A percentile compares a stretch with the other conserved stretches of the same genome.
Evolutionary conservation across 2,888 invertebrate species (phyloP).

Genomic region (Elmis aenea): DNA sequence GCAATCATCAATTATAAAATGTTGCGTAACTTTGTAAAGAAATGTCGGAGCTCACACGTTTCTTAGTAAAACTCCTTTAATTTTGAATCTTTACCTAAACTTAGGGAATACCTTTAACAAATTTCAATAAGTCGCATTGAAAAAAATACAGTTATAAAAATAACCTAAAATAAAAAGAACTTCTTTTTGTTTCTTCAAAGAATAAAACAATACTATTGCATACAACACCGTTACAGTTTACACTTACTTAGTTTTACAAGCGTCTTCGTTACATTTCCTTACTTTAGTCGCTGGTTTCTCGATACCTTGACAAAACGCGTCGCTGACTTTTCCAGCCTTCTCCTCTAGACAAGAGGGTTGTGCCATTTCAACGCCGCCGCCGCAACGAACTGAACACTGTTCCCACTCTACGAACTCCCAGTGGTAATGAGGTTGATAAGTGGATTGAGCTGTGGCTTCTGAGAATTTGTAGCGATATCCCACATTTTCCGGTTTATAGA

Average conservation of each 20-base stretch:
- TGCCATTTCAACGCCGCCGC: constrained; percentile 54
- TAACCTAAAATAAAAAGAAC: too few relatives aligned
- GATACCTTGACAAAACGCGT: constrained; percentile 47
- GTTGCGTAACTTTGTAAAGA: too few relatives aligned
- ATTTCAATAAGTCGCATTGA: too few relatives aligned
- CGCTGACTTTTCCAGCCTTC: constrained; percentile 58
- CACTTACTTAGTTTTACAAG: constrained; percentile 49
- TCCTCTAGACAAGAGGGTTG: constrained; percentile 56
- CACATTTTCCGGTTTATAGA: constrained; percentile 49
- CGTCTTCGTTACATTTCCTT: constrained; percentile 48
- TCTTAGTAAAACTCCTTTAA: too few relatives aligned
- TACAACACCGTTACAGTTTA: too few relatives aligned
- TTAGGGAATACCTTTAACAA: too few relatives aligned
- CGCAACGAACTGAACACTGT: constrained; percentile 59
- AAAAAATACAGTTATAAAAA: too few relatives aligned
- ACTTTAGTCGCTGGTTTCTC: constrained; percentile 44
- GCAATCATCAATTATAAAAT: too few relatives aligned
- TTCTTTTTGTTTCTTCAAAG: too few relatives aligned
- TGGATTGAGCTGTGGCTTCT: constrained; percentile 52
- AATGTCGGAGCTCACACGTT: too few relatives aligned
- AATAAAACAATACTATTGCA: too few relatives aligned
- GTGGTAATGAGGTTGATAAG: constrained; percentile 53
- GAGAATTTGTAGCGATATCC: constrained; percentile 59
- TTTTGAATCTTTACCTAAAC: too few relatives aligned
- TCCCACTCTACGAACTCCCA: constrained; percentile 62